Evolutionary conservation across 2,797 vertebrate genomes (phyloP), one percentile per base, ranked within the genome.

Genomic region (Avahi laniger): DNA sequence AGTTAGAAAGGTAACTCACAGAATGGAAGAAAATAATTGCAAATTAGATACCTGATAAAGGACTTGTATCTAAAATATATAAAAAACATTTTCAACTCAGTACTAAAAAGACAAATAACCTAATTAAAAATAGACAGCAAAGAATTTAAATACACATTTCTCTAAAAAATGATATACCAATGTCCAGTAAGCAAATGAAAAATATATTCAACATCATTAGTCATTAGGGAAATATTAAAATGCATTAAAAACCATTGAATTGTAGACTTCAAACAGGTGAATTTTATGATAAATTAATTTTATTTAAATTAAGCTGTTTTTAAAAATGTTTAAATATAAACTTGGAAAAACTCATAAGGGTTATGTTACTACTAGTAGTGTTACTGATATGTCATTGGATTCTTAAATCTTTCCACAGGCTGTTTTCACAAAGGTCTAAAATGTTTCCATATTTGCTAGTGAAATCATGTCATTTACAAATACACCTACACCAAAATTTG

Each of bases 361-460:
- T 61, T 65, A 5, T 7, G 18, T 88, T 69, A 57, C n/a, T 69
- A 5, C n/a, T 80, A 35, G 26, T 12, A 43, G 14, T 65, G 20
- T 30, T 88, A 15, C 8, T 24, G 18, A n/a, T 65, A 54, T 7
- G n/a, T 7, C 20, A 48, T 63, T 79, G 20, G 50, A 63, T 61
- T 92, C 67, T 83, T 75, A 75, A 86, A 11, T 7, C 20, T 86
- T 72, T 48, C 10, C 30, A 57, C 8, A 26, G 18, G 5, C 30
- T 81, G 30, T 38, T 93, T 95, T 72, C 83, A 75, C n/a, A 67
- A 61, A 70, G 14, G 18, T 85, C 69, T 92, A 81, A 93, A 89
- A 50, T 54, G 17, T 48, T 92, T 76, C 18, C 22, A 63, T 41
- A 35, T 33, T 54, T 57, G 22, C 24, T n/a, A 54, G 28, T 35